A percentile compares a stretch with the other conserved stretches of the same genome.
phyloP scores from a whole-genome alignment of 2,888 invertebrate genomes.

The Dryadula phaetusa region DNA sequence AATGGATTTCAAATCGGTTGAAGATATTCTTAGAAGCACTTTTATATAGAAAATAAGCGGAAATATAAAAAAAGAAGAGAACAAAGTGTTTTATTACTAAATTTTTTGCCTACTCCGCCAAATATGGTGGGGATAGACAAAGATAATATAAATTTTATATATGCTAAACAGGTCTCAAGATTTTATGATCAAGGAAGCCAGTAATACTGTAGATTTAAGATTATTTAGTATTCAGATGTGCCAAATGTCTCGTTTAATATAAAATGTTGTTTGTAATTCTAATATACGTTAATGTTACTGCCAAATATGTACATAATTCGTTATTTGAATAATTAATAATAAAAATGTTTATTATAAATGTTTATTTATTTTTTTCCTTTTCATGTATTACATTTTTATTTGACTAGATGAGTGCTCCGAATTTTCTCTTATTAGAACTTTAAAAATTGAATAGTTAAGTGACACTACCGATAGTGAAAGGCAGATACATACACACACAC shows the following conservation, averaged over 20 bases:
- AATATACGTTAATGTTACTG: conserved; percentile 31
- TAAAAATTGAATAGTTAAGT: no score
- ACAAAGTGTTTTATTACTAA: no score
- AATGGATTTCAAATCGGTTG: no score
- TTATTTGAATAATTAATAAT: conserved; percentile 11
- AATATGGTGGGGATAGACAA: no score
- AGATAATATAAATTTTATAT: background rate
- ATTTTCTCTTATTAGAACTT: no score
- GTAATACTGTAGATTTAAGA: conserved; percentile 26
- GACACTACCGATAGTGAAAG: no score
- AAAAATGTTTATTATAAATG: conserved; percentile 8
- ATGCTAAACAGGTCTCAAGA: conserved; percentile 1
- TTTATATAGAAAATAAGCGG: no score
- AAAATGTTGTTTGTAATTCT: conserved; percentile 23
- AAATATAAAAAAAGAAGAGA: background rate
- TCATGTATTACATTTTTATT: background rate
- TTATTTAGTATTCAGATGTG: conserved; percentile 32
- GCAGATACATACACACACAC: no score
- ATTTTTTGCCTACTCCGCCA: no score
- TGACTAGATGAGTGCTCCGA: background rate
- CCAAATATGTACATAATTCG: conserved; percentile 40
- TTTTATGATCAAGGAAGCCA: conserved; percentile 12
- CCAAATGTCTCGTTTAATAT: conserved; percentile 27
- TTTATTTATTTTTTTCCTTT: background rate
- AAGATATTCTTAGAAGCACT: no score